Conservation (phyloP, 2,797 vertebrate genomes). For the Forpus xanthops region DNA sequence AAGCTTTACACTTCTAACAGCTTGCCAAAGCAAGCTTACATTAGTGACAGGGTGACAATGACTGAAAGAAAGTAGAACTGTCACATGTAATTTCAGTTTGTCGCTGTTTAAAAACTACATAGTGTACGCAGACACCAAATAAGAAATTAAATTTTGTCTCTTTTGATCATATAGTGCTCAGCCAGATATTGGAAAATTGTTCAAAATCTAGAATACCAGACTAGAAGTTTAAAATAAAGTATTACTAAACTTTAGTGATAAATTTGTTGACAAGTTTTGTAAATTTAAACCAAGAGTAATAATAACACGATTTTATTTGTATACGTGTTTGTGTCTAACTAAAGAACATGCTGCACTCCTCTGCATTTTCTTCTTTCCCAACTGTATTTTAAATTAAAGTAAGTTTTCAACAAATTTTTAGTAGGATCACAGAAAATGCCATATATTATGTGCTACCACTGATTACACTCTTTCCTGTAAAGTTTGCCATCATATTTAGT, state of each 20-base stretch:
- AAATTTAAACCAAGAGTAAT: background rate
- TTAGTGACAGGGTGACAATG: background rate
- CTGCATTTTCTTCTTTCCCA: background rate
- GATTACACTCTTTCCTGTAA: background rate
- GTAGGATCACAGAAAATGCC: background rate
- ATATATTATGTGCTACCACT: accelerated
- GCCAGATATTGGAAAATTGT: background rate
- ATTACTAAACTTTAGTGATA: background rate
- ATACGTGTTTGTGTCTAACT: background rate
- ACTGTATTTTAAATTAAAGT: background rate
- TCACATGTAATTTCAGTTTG: background rate
- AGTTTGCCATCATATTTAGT: accelerated
- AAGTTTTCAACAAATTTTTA: background rate
- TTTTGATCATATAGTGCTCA: accelerated
- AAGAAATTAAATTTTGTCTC: background rate
- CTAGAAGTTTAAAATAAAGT: background rate
- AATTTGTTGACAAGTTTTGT: background rate
- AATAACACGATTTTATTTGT: background rate
- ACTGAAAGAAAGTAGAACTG: background rate
- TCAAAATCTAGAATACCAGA: background rate
- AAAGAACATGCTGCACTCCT: background rate
- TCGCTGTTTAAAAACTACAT: background rate
- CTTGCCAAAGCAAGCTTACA: background rate
- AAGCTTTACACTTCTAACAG: background rate
- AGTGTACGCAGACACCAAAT: background rate